These are phyloP conservation scores for Periophthalmus magnuspinnatus DNA, from an alignment of 2,797 vertebrate species.

Conservation along the genomic window DNA sequence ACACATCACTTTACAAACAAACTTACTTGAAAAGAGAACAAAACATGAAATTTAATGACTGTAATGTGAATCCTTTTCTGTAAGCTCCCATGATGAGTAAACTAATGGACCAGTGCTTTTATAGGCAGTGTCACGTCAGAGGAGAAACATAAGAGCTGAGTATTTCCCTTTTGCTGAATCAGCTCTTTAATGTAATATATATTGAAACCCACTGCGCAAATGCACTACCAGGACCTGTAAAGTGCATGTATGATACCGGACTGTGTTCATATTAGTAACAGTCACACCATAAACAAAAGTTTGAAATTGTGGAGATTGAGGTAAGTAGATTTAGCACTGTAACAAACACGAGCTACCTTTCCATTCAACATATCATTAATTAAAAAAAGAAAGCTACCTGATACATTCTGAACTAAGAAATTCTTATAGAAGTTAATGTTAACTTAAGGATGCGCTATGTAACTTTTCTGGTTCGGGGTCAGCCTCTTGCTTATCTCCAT, in stretches of 20 bases:
- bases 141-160: slow-evolving; percentile 53
- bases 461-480: too few relatives aligned
- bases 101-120: slow-evolving; percentile 16
- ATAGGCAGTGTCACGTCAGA: slow-evolving; percentile 24
- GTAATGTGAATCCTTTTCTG: neutral
- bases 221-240: slow-evolving; percentile 36
- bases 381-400: too few relatives aligned
- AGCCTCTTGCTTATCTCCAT: too few relatives aligned
- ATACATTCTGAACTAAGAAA: too few relatives aligned
- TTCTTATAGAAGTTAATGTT: too few relatives aligned
- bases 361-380: too few relatives aligned
- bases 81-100: neutral
- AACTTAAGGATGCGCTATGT: too few relatives aligned
- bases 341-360: too few relatives aligned
- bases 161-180: slow-evolving; percentile 64
- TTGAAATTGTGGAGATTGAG: too few relatives aligned
- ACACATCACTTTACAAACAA: neutral
- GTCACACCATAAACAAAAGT: neutral
- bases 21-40: too few relatives aligned
- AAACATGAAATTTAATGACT: neutral
- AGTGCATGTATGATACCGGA: slow-evolving; percentile 18
- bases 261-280: neutral
- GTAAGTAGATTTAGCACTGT: too few relatives aligned
- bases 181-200: slow-evolving; percentile 58
- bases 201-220: slow-evolving; percentile 14